These are phyloP conservation scores for Melieria omissa DNA, from an alignment of 2,888 invertebrate species.

Conservation along the genomic window DNA sequence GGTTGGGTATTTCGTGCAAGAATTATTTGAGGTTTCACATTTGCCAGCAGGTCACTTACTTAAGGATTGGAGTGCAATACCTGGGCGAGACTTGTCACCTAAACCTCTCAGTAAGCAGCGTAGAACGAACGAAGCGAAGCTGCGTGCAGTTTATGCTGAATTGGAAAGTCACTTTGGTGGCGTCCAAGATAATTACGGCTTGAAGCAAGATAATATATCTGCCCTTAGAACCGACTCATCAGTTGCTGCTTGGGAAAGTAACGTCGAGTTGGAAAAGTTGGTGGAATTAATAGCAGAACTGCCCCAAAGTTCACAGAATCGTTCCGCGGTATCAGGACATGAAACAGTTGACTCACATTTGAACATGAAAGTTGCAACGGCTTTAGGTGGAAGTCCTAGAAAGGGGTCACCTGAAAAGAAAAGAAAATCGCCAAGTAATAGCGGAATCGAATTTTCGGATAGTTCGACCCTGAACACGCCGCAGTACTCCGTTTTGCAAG, in stretches of 20 bases:
- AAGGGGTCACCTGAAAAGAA: constrained; percentile 49
- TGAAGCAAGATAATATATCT: no score
- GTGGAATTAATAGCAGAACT: constrained; percentile 27
- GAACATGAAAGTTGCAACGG: background rate
- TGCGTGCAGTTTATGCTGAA: constrained; percentile 49
- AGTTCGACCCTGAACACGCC: constrained; percentile 38
- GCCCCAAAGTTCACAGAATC: background rate
- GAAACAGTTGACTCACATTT: background rate
- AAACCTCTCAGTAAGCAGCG: constrained; percentile 31
- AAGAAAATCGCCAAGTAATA: background rate
- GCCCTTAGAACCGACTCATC: no score
- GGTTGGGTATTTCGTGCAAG: constrained; percentile 67
- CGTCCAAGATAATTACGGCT: no score
- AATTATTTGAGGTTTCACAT: constrained; percentile 67
- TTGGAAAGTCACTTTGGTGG: constrained; percentile 45
- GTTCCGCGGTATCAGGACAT: no score
- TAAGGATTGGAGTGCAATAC: constrained; percentile 73
- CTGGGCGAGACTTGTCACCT: constrained; percentile 74
- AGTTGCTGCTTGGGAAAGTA: no score
- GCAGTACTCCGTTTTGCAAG: no score
- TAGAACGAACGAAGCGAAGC: constrained; percentile 28
- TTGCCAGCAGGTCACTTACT: constrained; percentile 69
- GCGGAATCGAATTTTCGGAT: background rate
- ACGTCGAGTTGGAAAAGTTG: constrained; percentile 44
- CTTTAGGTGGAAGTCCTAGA: background rate